phyloP scores from a whole-genome alignment of 2,113 vertebrate species.

The Oryzias curvinotus region DNA sequence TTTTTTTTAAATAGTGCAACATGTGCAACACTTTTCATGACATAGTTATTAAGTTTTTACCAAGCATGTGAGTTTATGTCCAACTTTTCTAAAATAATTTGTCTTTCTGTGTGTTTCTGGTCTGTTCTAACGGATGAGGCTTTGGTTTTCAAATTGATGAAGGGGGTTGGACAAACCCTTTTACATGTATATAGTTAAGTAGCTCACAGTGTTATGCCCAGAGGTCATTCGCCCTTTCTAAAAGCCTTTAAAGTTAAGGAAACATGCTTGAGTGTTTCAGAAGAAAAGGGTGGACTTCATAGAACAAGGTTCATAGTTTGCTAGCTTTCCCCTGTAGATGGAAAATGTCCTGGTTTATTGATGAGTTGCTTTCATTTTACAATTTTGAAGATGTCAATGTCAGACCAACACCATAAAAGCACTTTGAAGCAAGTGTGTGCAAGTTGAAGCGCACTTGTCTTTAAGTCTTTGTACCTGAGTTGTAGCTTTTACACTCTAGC shows the following conservation, averaged over 20 bases:
- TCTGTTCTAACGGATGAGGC: slow-evolving; percentile 59
- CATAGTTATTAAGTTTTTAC: slow-evolving; percentile 13
- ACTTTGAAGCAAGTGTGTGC: slow-evolving; percentile 8
- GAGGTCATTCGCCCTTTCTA: slow-evolving; percentile 46
- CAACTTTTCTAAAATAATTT: slow-evolving; percentile 24
- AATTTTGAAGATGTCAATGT: slow-evolving; percentile 27
- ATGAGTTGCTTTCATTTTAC: slow-evolving; percentile 35
- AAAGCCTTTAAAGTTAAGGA: slow-evolving; percentile 28
- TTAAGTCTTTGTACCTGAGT: slow-evolving; percentile 1
- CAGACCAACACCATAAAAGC: slow-evolving; percentile 6
- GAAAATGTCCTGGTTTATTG: slow-evolving; percentile 56
- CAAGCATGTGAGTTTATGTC: background rate
- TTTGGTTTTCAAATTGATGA: slow-evolving; percentile 61
- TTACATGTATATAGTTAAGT: slow-evolving; percentile 63
- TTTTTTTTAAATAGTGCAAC: slow-evolving; percentile 6
- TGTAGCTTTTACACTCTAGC: slow-evolving; percentile 15
- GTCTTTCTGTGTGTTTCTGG: slow-evolving; percentile 55
- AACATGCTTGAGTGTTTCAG: slow-evolving; percentile 54
- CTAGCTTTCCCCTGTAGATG: slow-evolving; percentile 54
- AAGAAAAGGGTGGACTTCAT: slow-evolving; percentile 32
- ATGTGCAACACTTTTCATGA: background rate
- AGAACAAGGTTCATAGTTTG: slow-evolving; percentile 36
- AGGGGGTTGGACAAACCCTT: slow-evolving; percentile 42
- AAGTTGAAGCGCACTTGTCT: background rate
- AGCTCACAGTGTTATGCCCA: slow-evolving; percentile 51